Base-by-base conservation (phyloP, 2,888 invertebrate genomes). In the Euclidia mi region DNA sequence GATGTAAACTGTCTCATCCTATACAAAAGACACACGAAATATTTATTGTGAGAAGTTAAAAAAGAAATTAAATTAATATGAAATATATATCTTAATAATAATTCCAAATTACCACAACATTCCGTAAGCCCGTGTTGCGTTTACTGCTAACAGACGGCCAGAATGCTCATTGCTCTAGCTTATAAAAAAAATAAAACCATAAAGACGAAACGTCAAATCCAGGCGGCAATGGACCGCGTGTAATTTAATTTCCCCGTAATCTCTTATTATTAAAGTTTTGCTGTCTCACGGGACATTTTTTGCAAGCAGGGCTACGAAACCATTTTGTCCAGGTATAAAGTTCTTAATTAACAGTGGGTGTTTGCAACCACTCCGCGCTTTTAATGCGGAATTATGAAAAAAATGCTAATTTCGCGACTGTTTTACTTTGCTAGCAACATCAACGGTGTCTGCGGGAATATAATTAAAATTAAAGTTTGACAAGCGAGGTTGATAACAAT, bases 301-400 rank as follows among this genome's bases (percentile, higher is more conserved):
- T 37, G 18, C 37, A 43, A 43, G n/a, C 34, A 29, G 17, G 14
- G 35, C 17, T 25, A 11, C 29, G 20, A 28, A n/a, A 47, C 12
- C 31, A 20, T 38, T 18, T 14, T 34, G 7, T 18, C 43, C 34
- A 47, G 57, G 51, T 52, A 57, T 25, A 45, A 48, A 58, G 48
- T 48, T 53, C 52, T 56, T 53, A 61, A 61, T 61, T 56, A 61
- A 52, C 32, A 44, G 29, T 37, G 15, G 40, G 48, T 48, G 52
- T 52, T 52, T 40, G 49, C 48, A 10, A 40, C 17, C 37, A 43
- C 47, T 53, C 41, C 1, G 38, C 29, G 37, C 15, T 43, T 46
- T 48, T 50, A 53, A 57, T 41, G 29, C 12, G 47, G 50, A 46
- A 47, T 57, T 62, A 62, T 62, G 53, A 62, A 57, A 58, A 25